A percentile compares a stretch with the other conserved stretches of the same genome.
Evolutionary conservation across 1,140 invertebrate genomes (phyloP).

Genomic region (Mycetomoellerius zeteki): DNA sequence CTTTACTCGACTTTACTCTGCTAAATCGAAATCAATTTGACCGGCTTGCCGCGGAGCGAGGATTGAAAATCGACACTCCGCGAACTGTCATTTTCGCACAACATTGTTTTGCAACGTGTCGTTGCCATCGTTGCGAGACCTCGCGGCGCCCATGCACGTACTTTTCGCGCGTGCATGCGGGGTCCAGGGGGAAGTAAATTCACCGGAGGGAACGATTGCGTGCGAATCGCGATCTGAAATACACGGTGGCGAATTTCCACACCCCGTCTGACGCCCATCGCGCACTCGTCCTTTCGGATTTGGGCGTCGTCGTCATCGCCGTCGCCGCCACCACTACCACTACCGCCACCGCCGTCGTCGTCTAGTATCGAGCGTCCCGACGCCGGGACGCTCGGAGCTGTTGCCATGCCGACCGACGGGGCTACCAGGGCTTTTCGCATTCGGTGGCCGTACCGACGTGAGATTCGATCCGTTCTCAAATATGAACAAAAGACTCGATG

Average conservation of each 20-base stretch:
- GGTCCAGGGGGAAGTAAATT: conserved; percentile 2
- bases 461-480: conserved; percentile 66
- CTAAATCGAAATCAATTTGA: neutral
- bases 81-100: conserved; percentile 8
- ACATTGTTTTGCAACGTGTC: conserved; percentile 38
- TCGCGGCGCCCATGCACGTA: conserved; percentile 16
- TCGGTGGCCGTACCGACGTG: conserved; percentile 65
- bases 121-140: conserved; percentile 61
- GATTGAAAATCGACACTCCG: neutral
- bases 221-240: conserved; percentile 55
- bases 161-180: neutral
- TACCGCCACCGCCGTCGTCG: conserved; percentile 69
- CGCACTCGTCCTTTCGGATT: conserved; percentile 79
- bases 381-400: conserved; percentile 85
- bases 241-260: conserved; percentile 31
- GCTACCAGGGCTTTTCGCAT: conserved; percentile 83
- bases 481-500: conserved; percentile 61
- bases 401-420: conserved; percentile 86
- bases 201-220: conserved; percentile 48
- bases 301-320: conserved; percentile 79
- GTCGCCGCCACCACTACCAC: conserved; percentile 30
- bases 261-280: conserved; percentile 22
- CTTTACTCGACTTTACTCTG: neutral
- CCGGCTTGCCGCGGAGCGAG: neutral
- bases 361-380: conserved; percentile 86